These are phyloP conservation scores for Sula dactylatra DNA, from an alignment of 2,113 vertebrate species.

Conservation along the genomic window DNA sequence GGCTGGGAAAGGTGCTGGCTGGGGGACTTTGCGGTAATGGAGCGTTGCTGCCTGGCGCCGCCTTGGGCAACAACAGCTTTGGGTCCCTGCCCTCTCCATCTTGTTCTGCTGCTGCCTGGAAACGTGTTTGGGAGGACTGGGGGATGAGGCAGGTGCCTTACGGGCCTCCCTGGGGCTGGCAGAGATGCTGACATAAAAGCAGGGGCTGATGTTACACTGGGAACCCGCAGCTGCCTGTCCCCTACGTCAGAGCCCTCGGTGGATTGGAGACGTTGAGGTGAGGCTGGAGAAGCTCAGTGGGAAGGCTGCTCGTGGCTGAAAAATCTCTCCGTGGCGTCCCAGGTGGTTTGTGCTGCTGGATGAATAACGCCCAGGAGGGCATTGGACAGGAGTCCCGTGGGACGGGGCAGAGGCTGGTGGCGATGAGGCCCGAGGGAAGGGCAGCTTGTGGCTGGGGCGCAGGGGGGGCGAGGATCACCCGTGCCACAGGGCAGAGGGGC, in stretches of 20 bases:
- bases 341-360: neutral
- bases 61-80: neutral
- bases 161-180: neutral
- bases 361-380: neutral
- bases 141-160: neutral
- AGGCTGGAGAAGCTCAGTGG: neutral
- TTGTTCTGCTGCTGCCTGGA: neutral
- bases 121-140: neutral
- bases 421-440: neutral
- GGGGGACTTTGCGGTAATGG: neutral
- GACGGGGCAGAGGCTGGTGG: neutral
- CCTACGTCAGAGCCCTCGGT: accelerated
- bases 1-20: neutral
- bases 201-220: neutral
- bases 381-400: accelerated
- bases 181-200: neutral
- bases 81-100: neutral
- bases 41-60: neutral
- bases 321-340: neutral
- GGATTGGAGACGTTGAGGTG: accelerated
- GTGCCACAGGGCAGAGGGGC: neutral
- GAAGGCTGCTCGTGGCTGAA: neutral
- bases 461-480: neutral
- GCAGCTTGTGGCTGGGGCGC: neutral
- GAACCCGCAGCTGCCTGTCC: neutral